These are phyloP conservation scores for Melanargia galathea DNA, from an alignment of 2,888 invertebrate genomes.

Conservation along the genomic window DNA sequence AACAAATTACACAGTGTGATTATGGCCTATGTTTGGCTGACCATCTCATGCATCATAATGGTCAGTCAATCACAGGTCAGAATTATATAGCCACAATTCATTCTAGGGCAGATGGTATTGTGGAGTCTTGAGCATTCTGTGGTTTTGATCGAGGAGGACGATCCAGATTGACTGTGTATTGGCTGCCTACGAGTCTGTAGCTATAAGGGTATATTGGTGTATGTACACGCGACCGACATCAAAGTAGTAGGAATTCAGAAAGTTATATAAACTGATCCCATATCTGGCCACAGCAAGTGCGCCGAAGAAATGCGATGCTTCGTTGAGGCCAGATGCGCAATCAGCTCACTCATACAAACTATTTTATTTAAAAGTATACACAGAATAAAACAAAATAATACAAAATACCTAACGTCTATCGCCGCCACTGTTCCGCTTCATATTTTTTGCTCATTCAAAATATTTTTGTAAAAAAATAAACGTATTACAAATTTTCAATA, in stretches of 20 bases:
- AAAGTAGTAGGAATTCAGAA: neutral
- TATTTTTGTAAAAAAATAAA: conserved; percentile 77
- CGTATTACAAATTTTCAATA: conserved; percentile 63
- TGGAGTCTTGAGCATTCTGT: no score
- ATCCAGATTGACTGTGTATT: no score
- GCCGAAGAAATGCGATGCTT: neutral
- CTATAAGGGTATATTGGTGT: neutral
- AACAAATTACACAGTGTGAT: no score
- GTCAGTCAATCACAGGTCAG: no score
- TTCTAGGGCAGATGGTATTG: no score
- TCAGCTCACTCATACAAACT: conserved; percentile 12
- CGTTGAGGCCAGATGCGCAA: neutral
- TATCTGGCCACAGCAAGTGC: neutral
- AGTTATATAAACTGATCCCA: neutral
- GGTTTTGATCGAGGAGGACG: no score
- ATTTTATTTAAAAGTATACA: conserved; percentile 36
- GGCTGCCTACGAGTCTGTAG: neutral
- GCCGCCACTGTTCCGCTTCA: conserved; percentile 53
- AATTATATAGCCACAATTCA: no score
- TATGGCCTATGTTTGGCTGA: no score
- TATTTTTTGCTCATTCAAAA: conserved; percentile 67
- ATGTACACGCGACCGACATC: neutral
- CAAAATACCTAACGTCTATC: conserved; percentile 31
- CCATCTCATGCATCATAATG: no score
- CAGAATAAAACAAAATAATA: conserved; percentile 40